Evolutionary conservation across 2,797 vertebrate species (phyloP).

Genomic region (Brachymystax lenok): DNA sequence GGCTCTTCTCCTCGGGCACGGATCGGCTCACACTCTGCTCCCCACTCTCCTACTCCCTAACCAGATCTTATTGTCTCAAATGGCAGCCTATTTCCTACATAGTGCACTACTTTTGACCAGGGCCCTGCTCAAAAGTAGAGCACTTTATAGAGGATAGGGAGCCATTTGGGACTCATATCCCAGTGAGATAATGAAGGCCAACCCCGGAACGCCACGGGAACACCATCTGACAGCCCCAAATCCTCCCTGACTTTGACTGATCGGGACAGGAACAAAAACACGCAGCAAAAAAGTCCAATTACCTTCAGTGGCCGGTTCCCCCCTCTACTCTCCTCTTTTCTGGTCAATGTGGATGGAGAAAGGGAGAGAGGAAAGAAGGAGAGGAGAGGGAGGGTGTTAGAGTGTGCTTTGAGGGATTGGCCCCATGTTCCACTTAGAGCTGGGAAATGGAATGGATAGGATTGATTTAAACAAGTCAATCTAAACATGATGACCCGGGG

Average conservation of each 20-base stretch:
- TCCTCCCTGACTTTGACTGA: slow-evolving; percentile 56
- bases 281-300: slow-evolving; percentile 52
- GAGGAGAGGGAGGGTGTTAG: background rate
- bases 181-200: slow-evolving; percentile 59
- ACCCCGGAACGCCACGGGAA: slow-evolving; percentile 34
- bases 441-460: background rate
- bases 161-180: slow-evolving; percentile 30
- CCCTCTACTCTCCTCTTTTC: slow-evolving; percentile 1
- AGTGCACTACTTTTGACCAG: background rate
- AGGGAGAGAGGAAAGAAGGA: background rate
- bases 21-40: slow-evolving; percentile 43
- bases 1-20: slow-evolving; percentile 22
- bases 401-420: background rate
- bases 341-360: background rate
- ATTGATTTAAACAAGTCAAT: background rate
- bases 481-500: background rate
- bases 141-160: background rate
- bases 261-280: slow-evolving; percentile 30
- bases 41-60: slow-evolving; percentile 17
- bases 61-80: background rate
- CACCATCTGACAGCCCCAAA: slow-evolving; percentile 49
- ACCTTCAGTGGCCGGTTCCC: slow-evolving; percentile 28
- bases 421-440: background rate
- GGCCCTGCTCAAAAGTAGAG: background rate
- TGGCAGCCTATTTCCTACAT: background rate